Base-by-base conservation (phyloP, 2,888 invertebrate species). In the Leptodirus hochenwartii region DNA sequence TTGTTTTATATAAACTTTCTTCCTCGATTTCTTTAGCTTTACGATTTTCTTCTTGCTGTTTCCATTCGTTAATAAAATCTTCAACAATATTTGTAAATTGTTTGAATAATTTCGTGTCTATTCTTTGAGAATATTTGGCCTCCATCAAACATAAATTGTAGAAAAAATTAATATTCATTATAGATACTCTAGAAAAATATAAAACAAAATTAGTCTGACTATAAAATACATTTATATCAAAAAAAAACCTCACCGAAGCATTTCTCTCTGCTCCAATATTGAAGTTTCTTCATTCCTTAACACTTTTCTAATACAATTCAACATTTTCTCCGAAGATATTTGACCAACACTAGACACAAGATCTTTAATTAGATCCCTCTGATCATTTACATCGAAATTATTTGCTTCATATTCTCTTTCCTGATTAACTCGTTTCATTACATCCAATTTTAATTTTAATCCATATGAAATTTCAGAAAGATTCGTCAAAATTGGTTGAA, bases 1-100 rank as follows among this genome's bases (percentile, higher is more conserved):
- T 74, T 6, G 69, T 75, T 32, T 72, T 71, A 50, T 79, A 82
- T 25, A 88, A 55, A 39, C 73, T 75, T 30, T 80, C 80, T 34
- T 79, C 74, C 41, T 82, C 82, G 29, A 65, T 64, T 38, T 75
- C 68, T 41, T 68, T 66, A 41, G 61, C 61, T 38, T 70, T 69
- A 11, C 66, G 63, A 15, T 69, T 67, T 27, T 68, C 65, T 43
- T 82, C 73, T 41, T 84, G 79, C 33, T 69, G 62, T 43, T 72
- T 70, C 87, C 90, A 91, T 1, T 71, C 58, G 30, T 62, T 50
- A 13, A 78, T 72, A 29, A 82, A 64, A 23, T 64, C 56, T 29
- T 61, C 58, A 1, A 80, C 47, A 1, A 73, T 59, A 1, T 52
- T 50, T 32, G 65, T 57, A 24, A 76, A 60, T 2, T 62, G 37